Percentiles rank a stretch among this genome's conserved stretches.
Evolutionary conservation across 1,140 invertebrate species (phyloP).

Genomic region (Caenorhabditis briggsae): DNA sequence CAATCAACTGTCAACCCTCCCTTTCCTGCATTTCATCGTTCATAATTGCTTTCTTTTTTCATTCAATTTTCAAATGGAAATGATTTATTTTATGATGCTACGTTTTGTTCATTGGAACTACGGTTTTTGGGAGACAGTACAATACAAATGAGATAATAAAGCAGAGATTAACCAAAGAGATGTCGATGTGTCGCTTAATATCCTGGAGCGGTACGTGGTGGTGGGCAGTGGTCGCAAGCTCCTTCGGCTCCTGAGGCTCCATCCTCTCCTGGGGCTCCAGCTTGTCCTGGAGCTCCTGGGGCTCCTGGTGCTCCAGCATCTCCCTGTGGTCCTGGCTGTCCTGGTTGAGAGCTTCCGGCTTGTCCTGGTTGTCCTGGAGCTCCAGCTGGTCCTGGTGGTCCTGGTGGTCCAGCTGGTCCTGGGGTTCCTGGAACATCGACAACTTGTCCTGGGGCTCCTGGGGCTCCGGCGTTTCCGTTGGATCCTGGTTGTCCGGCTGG

Average conservation of each 20-base stretch:
- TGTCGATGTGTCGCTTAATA: conserved; percentile 57
- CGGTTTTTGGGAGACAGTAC: neutral
- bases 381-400: conserved; percentile 65
- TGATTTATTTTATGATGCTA: conserved; percentile 35
- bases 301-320: conserved; percentile 70
- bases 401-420: conserved; percentile 66
- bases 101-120: neutral
- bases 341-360: conserved; percentile 55
- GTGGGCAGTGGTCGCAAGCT: conserved; percentile 65
- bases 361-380: conserved; percentile 64
- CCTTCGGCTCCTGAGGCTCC: conserved; percentile 55
- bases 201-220: conserved; percentile 64
- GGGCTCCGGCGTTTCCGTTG: conserved; percentile 60
- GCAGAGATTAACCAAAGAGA: neutral
- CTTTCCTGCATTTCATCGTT: conserved; percentile 2
- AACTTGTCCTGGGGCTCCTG: conserved; percentile 63
- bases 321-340: conserved; percentile 67
- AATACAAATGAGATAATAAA: conserved; percentile 11
- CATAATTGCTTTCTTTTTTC: neutral
- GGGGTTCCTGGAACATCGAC: conserved; percentile 64
- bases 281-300: conserved; percentile 68
- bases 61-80: conserved; percentile 11
- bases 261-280: conserved; percentile 65
- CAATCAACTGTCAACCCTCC: conserved; percentile 7
- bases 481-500: conserved; percentile 65